phyloP scores from a whole-genome alignment of 2,888 invertebrate species.

The Diarsia brunnea region DNA sequence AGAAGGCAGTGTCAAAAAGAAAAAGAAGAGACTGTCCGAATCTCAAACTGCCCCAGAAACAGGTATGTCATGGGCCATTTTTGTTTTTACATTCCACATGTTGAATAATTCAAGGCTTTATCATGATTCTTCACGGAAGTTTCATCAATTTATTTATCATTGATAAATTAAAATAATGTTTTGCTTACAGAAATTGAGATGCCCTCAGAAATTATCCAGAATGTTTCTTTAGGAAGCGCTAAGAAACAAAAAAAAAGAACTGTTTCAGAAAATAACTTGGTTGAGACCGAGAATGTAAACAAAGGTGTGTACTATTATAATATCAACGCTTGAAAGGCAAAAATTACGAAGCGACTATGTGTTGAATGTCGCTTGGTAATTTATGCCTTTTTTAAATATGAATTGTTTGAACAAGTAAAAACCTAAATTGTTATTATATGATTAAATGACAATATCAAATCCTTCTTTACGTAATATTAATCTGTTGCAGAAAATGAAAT shows the following conservation, averaged over 20 bases:
- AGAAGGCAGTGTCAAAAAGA: conserved; percentile 45
- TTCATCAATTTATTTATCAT: background rate
- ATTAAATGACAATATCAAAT: background rate
- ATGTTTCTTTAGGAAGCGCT: conserved; percentile 39
- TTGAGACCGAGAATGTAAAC: conserved; percentile 15
- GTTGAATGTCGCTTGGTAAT: no score
- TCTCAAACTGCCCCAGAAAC: conserved; percentile 23
- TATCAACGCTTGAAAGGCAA: no score
- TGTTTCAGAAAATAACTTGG: conserved; percentile 17
- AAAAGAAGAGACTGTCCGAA: conserved; percentile 49
- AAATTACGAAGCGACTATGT: no score
- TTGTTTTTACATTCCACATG: background rate
- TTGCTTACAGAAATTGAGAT: conserved; percentile 30
- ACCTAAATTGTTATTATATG: background rate
- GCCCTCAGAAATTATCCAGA: conserved; percentile 5
- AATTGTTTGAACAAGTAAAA: background rate
- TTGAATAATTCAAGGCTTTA: background rate
- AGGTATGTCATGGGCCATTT: conserved; percentile 15
- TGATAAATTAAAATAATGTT: conserved; percentile 13
- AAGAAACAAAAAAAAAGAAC: conserved; percentile 49
- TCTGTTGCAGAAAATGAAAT: conserved; percentile 35
- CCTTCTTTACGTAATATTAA: background rate
- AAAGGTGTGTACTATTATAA: conserved; percentile 36
- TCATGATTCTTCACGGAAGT: background rate
- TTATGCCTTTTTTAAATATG: background rate